Conservation (phyloP, 2,797 vertebrate genomes). For the Muraenolepis orangiensis region DNA sequence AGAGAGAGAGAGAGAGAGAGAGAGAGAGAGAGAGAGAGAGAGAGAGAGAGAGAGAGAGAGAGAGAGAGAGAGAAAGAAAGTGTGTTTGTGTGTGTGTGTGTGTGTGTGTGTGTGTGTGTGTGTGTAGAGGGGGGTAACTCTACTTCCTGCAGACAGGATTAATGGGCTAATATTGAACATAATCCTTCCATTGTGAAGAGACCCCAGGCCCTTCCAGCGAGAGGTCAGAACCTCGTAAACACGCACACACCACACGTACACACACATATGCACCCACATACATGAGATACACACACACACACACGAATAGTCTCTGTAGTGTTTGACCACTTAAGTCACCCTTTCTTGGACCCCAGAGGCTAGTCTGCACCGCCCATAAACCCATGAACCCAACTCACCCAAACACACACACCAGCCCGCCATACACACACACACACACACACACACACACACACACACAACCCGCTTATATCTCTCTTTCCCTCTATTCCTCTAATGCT, state of each 20-base stretch:
- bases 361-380: neutral
- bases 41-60: no score
- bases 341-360: neutral
- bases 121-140: slow-evolving; percentile 36
- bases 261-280: slow-evolving; percentile 3
- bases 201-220: slow-evolving; percentile 24
- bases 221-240: slow-evolving; percentile 33
- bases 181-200: slow-evolving; percentile 65
- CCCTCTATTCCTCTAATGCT: neutral
- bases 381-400: no score
- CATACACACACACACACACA: slow-evolving; percentile 25
- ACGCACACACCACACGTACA: slow-evolving; percentile 20
- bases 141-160: slow-evolving; percentile 62
- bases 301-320: neutral
- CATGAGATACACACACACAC: neutral
- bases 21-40: no score
- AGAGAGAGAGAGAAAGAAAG: no score
- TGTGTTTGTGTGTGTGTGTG: slow-evolving; percentile 10
- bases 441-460: slow-evolving; percentile 13
- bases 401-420: slow-evolving; percentile 17
- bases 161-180: slow-evolving; percentile 66
- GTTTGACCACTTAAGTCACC: neutral
- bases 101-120: slow-evolving; percentile 15
- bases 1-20: no score
- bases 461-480: neutral